Base-by-base conservation (phyloP, 2,888 invertebrate species). In the Tetrapedia diversipes region DNA sequence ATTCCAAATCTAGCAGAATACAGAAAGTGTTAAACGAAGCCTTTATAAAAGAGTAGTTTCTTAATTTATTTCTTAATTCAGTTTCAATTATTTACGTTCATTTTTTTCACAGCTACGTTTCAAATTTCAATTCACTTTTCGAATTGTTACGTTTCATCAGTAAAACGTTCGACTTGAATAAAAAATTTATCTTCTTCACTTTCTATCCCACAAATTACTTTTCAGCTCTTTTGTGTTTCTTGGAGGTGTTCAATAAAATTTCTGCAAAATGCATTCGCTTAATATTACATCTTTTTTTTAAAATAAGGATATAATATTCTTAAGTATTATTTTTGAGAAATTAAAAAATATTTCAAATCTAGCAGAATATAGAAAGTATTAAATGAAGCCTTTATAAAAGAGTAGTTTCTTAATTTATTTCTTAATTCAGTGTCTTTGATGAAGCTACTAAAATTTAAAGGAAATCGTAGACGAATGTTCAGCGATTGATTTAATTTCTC, bases 51-150 rank as follows among this genome's bases (percentile, higher is more conserved):
- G n/a, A n/a, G n/a, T n/a, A n/a, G n/a, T n/a, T n/a, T n/a, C n/a
- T n/a, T n/a, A n/a, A n/a, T n/a, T n/a, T n/a, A n/a, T n/a, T n/a
- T n/a, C n/a, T n/a, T n/a, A n/a, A n/a, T n/a, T n/a, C n/a, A n/a
- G n/a, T n/a, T 14, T 27, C 49, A 63, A 51, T 14, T 27, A 10
- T 7, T 27, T 4, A 4, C 1, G 1, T 37, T 37, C 8, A 8
- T 16, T 6, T 6, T 11, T 43, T 63, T 43, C 16, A 10, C 6
- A 14, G 10, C 22, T 43, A 4, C 19, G 11, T 45, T 45, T 43
- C 8, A 60, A 60, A 45, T 32, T 60, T n/a, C 29, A 24, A 8
- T n/a, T n/a, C n/a, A n/a, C n/a, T n/a, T n/a, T n/a, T n/a, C 14
- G 59, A 2, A 1, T 1, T 1, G 16, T 11, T 11, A 57, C 6